Evolutionary conservation across 2,113 vertebrate species (phyloP).

Genomic region (Cinclus cinclus): DNA sequence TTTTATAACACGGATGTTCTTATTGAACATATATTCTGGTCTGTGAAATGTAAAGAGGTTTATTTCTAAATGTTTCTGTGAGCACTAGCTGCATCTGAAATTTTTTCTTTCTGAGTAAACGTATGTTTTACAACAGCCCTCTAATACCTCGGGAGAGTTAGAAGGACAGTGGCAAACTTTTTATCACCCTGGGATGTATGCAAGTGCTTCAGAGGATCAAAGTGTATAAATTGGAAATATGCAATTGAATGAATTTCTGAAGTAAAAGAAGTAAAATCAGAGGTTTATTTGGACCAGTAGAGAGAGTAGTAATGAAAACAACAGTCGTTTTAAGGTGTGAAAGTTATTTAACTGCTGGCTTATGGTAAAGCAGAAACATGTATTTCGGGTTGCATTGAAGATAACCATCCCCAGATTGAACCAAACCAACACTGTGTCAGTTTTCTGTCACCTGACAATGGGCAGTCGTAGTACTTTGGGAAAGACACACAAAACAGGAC

Average conservation of each 20-base stretch:
- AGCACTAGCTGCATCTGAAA: not conserved
- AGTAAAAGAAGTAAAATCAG: not conserved
- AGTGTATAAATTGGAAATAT: not conserved
- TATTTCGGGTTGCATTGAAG: not conserved
- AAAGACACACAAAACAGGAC: not conserved
- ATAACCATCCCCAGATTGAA: not conserved
- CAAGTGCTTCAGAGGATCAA: not conserved
- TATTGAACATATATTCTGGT: not conserved
- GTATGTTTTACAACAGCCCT: not conserved
- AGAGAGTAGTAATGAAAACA: not conserved
- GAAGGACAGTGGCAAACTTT: not conserved
- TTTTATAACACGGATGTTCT: not conserved
- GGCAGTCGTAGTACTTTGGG: not conserved
- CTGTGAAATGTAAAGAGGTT: not conserved
- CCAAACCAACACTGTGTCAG: not conserved
- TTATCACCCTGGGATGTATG: not conserved
- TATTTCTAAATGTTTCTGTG: not conserved
- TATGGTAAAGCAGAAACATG: not conserved
- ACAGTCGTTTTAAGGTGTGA: not conserved
- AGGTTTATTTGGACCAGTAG: not conserved
- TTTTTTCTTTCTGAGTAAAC: not conserved
- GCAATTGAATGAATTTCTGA: not conserved
- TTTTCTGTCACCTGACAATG: not conserved
- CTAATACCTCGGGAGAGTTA: not conserved
- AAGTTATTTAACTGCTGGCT: not conserved